phyloP scores from a whole-genome alignment of 2,113 vertebrate genomes.

The Macrotis lagotis region DNA sequence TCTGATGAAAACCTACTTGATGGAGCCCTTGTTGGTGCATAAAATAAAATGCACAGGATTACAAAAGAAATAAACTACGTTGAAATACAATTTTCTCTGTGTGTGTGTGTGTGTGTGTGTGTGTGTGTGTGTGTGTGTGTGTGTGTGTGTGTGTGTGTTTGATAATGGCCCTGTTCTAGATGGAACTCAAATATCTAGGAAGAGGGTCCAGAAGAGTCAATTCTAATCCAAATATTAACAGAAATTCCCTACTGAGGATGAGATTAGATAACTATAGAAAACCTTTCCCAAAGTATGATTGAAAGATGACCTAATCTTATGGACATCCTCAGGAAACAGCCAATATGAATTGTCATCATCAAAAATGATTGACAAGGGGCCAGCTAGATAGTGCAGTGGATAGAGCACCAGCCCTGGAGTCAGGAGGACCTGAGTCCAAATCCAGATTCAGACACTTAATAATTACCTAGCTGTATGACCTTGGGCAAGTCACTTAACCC shows the following conservation, averaged over 20 bases:
- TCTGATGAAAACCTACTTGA: not conserved
- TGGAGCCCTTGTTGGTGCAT: not conserved
- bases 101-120: not conserved
- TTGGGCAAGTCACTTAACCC: too few species aligned
- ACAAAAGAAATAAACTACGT: not conserved
- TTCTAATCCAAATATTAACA: not conserved
- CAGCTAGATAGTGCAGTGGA: too few species aligned
- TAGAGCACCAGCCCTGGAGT: too few species aligned
- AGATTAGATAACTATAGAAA: not conserved
- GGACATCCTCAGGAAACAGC: not conserved
- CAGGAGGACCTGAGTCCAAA: too few species aligned
- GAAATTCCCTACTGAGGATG: not conserved
- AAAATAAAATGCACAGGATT: not conserved
- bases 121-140: too few species aligned
- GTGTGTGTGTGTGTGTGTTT: not conserved
- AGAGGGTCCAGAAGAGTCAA: not conserved
- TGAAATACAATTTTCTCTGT: not conserved
- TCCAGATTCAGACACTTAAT: too few species aligned
- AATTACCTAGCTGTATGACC: too few species aligned
- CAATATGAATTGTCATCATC: not conserved
- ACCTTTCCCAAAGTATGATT: not conserved
- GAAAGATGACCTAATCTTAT: not conserved
- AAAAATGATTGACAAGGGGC: not conserved
- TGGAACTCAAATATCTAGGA: not conserved
- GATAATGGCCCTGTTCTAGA: not conserved